Conservation (phyloP, 2,888 invertebrate genomes). For the Heteromurus nitidus region DNA sequence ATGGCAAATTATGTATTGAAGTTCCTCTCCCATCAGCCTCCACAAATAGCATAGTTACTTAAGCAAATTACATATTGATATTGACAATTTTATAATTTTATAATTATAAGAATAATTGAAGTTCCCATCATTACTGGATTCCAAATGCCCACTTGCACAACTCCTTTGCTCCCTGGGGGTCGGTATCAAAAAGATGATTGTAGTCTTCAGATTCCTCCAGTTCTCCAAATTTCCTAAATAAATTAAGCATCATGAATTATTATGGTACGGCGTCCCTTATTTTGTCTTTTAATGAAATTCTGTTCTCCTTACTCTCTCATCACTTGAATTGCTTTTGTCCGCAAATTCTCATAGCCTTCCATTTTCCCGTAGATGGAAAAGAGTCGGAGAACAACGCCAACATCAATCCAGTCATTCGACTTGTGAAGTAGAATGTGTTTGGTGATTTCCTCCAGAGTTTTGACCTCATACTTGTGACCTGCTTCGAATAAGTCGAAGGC, state of each 20-base stretch:
- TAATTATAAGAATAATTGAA: no score
- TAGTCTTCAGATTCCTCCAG: not conserved
- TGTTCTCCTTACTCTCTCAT: not conserved
- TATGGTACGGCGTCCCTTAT: not conserved
- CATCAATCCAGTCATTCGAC: not conserved
- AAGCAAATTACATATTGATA: no score
- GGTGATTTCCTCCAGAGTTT: not conserved
- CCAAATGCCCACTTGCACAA: not conserved
- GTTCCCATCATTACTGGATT: no score
- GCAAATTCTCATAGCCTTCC: not conserved
- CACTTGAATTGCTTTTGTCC: not conserved
- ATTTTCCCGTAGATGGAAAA: not conserved
- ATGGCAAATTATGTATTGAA: no score
- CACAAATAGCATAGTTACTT: no score
- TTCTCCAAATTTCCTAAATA: not conserved
- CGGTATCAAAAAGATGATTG: not conserved
- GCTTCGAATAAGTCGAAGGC: not conserved
- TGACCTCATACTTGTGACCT: no score
- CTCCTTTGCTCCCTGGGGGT: not conserved
- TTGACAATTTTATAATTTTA: no score
- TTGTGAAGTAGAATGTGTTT: not conserved
- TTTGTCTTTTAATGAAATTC: not conserved
- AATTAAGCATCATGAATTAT: not conserved
- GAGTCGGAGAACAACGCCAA: not conserved
- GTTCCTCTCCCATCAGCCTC: no score